Percentiles rank a stretch among this genome's conserved stretches.
Conservation (phyloP, 2,797 vertebrate genomes). For the Poecilia picta region DNA sequence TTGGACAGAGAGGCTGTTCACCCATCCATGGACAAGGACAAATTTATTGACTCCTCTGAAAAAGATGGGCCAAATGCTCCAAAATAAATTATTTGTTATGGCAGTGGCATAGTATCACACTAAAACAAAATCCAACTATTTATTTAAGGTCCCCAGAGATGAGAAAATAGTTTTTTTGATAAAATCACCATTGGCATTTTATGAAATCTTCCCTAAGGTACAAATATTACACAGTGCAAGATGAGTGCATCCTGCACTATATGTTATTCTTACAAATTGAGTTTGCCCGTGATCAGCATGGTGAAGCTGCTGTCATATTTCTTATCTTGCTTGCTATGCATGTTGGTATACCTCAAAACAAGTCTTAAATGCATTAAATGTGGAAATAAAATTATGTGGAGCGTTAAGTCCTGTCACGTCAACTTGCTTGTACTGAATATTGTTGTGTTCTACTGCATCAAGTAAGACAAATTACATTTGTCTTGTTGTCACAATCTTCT, state of each 20-base stretch:
- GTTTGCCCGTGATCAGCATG: background rate
- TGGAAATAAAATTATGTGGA: background rate
- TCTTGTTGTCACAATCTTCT: background rate
- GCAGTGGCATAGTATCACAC: background rate
- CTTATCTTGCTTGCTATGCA: background rate
- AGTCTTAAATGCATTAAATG: background rate
- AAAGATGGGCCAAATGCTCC: background rate
- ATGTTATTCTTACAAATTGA: background rate
- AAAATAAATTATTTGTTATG: background rate
- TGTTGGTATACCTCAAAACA: background rate
- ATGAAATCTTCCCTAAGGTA: background rate
- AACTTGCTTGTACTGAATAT: background rate
- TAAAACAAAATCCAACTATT: background rate
- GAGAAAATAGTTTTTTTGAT: background rate
- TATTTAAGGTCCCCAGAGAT: background rate
- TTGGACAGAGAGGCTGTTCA: constrained; percentile 17
- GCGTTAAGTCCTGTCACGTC: background rate
- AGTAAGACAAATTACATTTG: background rate
- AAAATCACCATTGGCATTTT: background rate
- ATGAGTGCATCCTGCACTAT: background rate
- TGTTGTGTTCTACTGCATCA: background rate
- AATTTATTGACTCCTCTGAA: background rate
- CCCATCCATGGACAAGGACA: background rate
- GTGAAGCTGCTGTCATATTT: background rate
- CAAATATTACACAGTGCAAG: background rate